Conservation (phyloP, 2,797 vertebrate genomes). For the Nannoperca australis region DNA sequence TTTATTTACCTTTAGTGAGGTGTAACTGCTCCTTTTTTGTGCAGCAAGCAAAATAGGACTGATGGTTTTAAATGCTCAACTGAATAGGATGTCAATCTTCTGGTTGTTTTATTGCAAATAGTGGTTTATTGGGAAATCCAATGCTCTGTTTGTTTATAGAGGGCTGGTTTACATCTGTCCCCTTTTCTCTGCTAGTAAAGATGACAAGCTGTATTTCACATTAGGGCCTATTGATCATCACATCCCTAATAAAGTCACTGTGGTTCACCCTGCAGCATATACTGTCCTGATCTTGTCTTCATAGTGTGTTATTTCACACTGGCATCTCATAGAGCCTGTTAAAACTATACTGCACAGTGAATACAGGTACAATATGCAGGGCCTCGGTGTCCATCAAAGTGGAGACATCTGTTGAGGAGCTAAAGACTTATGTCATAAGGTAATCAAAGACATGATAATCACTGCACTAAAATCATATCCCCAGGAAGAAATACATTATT, state of each 20-base stretch:
- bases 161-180: conserved; percentile 47
- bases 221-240: conserved; percentile 44
- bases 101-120: conserved; percentile 39
- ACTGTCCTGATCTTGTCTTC: conserved; percentile 13
- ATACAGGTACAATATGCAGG: background rate
- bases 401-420: conserved; percentile 53
- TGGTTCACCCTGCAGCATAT: conserved; percentile 25
- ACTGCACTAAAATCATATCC: conserved; percentile 61
- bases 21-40: conserved; percentile 66
- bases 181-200: conserved; percentile 34
- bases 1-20: conserved; percentile 63
- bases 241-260: conserved; percentile 33
- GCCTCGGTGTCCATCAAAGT: conserved; percentile 33
- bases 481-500: conserved; percentile 60
- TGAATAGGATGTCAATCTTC: conserved; percentile 64
- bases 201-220: conserved; percentile 42
- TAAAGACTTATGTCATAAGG: conserved; percentile 56
- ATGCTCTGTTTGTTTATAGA: conserved; percentile 22
- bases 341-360: conserved; percentile 11
- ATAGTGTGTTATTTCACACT: conserved; percentile 13
- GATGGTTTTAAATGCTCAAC: conserved; percentile 52
- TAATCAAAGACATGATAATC: conserved; percentile 73
- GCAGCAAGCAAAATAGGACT: conserved; percentile 53
- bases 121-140: conserved; percentile 26
- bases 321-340: conserved; percentile 10